phyloP scores from a whole-genome alignment of 2,797 vertebrate genomes.

The Halcyon chelicuti region DNA sequence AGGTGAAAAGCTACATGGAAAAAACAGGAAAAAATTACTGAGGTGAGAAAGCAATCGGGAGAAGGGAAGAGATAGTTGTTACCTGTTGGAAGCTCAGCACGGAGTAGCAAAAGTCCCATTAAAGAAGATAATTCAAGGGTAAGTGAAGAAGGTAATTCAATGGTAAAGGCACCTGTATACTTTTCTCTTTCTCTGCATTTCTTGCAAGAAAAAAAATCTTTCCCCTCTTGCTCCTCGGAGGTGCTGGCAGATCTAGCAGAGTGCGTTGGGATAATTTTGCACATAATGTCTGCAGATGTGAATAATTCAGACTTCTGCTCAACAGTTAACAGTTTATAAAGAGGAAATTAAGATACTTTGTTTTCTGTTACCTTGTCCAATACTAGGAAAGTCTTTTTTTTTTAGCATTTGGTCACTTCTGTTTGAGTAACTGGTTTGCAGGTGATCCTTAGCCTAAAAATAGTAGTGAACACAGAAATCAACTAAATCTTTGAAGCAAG shows the following conservation, averaged over 20 bases:
- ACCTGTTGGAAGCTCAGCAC: background rate
- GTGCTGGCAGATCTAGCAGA: background rate
- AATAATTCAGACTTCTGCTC: background rate
- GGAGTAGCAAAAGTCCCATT: background rate
- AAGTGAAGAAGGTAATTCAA: background rate
- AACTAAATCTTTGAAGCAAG: background rate
- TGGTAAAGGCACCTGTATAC: background rate
- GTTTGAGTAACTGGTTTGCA: background rate
- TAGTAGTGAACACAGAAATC: background rate
- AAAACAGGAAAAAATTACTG: background rate
- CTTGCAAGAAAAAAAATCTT: background rate
- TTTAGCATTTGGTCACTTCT: background rate
- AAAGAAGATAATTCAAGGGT: background rate
- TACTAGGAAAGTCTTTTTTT: background rate
- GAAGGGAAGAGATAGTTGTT: background rate
- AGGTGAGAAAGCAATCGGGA: background rate
- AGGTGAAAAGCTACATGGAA: background rate
- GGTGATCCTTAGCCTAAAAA: background rate
- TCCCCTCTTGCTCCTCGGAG: background rate
- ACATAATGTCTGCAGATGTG: background rate
- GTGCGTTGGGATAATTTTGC: background rate
- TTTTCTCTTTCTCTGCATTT: background rate
- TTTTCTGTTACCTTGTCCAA: background rate
- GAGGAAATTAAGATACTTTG: background rate
- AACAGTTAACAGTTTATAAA: background rate